Base-by-base conservation (phyloP, 2,888 invertebrate genomes). In the Stenchaetothrips biformis region DNA sequence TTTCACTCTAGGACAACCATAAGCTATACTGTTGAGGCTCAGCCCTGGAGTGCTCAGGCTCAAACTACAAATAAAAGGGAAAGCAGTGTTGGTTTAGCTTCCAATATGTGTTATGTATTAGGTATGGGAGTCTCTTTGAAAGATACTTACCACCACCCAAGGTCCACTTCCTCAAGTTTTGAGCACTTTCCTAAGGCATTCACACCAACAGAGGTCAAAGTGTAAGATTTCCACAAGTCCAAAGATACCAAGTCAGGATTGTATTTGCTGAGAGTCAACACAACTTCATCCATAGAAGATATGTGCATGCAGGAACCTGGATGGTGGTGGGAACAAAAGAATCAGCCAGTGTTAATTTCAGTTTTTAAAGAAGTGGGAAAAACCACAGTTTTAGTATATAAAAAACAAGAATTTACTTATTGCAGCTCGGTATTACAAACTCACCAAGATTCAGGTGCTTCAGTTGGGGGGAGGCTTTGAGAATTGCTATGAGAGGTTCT, bases 181-280 rank as follows among this genome's bases (percentile, higher is more conserved):
- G 87, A 88, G 84, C 95, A 96, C 78, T 89, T 89, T 0, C 92
- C 90, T 2, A 97, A 88, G 2, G 92, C 90, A 82, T 90, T 87
- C 0, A 96, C 90, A 0, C 96, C 96, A 25, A 88, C 88, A 0
- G 93, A 91, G 0, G 94, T 93, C 78, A 97, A 86, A 0, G 92
- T 92, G 84, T 91, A 92, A 0, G 93, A 92, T 86, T 96, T 94
- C 96, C 97, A 97, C 84, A 95, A 92, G 85, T 97, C 96, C 82
- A 95, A 90, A 0, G 94, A 93, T 80, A 92, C 88, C 11, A 95
- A 86, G 80, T 92, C 87, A 8, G 89, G 89, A 85, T 94, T 94
- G 83, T 91, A 91, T 4, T 88, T 87, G 0, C 92, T 91, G 47
- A 94, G 87, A 77, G 92, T 91, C 79, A 90, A 86, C 0, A 93